phyloP scores from a whole-genome alignment of 2,888 invertebrate species.

The Pecten maximus region DNA sequence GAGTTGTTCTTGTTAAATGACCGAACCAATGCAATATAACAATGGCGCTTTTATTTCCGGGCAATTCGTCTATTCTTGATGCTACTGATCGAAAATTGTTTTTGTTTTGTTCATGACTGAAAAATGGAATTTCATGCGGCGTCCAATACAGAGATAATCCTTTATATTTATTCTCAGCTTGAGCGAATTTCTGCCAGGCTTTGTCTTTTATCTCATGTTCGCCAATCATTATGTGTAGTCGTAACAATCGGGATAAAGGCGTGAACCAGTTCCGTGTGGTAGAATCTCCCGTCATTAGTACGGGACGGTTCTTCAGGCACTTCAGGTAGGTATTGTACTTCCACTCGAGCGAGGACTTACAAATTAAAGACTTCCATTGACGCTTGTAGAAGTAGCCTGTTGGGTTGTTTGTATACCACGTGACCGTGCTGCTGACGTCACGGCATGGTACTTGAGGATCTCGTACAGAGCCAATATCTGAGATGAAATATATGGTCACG shows the following conservation, averaged over 20 bases:
- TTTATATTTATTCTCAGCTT: neutral
- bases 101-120: neutral
- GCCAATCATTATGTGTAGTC: conserved; percentile 12
- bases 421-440: neutral
- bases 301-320: conserved; percentile 13
- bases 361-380: conserved; percentile 4
- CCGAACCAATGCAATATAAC: conserved; percentile 45
- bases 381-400: conserved; percentile 40
- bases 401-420: conserved; percentile 37
- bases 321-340: neutral
- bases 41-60: conserved; percentile 28
- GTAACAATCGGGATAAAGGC: conserved; percentile 23
- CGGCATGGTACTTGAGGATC: neutral
- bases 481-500: neutral
- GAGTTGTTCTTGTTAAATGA: conserved; percentile 35
- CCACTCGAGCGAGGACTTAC: neutral
- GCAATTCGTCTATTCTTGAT: conserved; percentile 35
- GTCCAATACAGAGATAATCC: conserved; percentile 34
- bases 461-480: neutral
- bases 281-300: conserved; percentile 40
- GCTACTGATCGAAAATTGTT: conserved; percentile 40
- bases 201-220: conserved; percentile 42
- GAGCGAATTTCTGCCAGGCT: conserved; percentile 42
- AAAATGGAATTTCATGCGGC: conserved; percentile 47
- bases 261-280: conserved; percentile 41